Evolutionary conservation across 2,113 vertebrate species (phyloP).

Genomic region (Barbus barbus): DNA sequence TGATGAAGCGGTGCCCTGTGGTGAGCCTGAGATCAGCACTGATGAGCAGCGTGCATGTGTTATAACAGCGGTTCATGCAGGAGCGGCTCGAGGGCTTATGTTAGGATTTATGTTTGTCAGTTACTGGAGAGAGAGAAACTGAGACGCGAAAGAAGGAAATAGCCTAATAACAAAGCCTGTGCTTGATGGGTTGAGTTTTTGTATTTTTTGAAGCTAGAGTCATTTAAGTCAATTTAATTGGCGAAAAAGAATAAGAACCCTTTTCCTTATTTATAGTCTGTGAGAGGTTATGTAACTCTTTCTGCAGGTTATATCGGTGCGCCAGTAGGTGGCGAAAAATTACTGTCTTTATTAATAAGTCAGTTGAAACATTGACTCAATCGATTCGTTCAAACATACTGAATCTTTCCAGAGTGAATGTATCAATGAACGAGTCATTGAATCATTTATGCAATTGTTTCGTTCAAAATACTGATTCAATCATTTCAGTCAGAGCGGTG

Average conservation of each 20-base stretch:
- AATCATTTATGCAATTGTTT: neutral
- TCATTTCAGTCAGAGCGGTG: too few species aligned
- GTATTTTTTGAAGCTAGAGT: neutral
- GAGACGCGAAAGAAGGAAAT: neutral
- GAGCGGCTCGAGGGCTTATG: neutral
- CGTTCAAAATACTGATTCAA: neutral
- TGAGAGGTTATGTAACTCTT: neutral
- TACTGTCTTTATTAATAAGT: neutral
- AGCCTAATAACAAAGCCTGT: neutral
- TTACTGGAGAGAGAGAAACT: slow-evolving; percentile 1
- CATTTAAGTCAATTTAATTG: neutral
- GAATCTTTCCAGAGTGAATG: neutral
- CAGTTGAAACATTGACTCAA: neutral
- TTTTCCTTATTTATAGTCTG: neutral
- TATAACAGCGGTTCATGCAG: neutral
- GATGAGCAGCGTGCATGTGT: neutral
- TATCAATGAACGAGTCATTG: neutral
- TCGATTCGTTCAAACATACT: neutral
- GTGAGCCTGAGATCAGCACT: neutral
- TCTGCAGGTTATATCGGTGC: neutral
- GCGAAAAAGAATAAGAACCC: neutral
- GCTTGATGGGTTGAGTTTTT: neutral
- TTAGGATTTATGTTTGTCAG: neutral
- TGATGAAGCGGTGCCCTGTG: slow-evolving; percentile 13
- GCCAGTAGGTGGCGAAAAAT: too few species aligned